A percentile compares a stretch with the other conserved stretches of the same genome.
phyloP scores from a whole-genome alignment of 2,888 invertebrate species.

The Brenthis daphne region DNA sequence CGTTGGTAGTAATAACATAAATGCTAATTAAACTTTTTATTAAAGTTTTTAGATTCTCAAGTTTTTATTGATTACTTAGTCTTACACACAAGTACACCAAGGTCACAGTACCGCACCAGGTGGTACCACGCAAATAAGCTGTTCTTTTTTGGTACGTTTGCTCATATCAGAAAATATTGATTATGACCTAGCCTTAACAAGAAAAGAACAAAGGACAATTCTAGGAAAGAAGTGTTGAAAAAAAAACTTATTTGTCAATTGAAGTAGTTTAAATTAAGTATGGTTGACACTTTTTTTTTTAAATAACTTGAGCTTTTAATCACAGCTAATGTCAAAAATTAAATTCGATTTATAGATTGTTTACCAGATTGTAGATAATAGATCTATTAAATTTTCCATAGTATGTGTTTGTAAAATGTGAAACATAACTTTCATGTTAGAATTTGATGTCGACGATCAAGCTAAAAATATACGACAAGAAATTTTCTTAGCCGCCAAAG shows the following conservation, averaged over 20 bases:
- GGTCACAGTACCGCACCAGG: constrained; percentile 77
- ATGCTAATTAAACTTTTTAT: constrained; percentile 25
- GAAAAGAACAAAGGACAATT: not conserved
- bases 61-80: constrained; percentile 66
- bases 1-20: not conserved
- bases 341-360: too few relatives aligned
- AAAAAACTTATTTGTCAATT: too few relatives aligned
- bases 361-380: not conserved
- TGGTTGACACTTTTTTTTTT: too few relatives aligned
- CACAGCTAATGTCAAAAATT: too few relatives aligned
- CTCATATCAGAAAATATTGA: constrained; percentile 34
- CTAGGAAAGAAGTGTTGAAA: too few relatives aligned
- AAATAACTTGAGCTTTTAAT: too few relatives aligned
- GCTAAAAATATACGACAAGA: constrained; percentile 60
- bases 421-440: constrained; percentile 20
- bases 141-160: constrained; percentile 39
- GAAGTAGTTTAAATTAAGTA: too few relatives aligned
- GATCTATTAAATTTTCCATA: constrained; percentile 1
- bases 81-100: constrained; percentile 64
- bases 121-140: constrained; percentile 67
- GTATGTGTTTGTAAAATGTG: constrained; percentile 1
- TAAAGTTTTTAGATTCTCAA: constrained; percentile 56
- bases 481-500: constrained; percentile 56
- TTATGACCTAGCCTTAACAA: constrained; percentile 17
- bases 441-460: constrained; percentile 49